phyloP scores from a whole-genome alignment of 2,797 vertebrate species.

The Odontamblyopus lacepedii region DNA sequence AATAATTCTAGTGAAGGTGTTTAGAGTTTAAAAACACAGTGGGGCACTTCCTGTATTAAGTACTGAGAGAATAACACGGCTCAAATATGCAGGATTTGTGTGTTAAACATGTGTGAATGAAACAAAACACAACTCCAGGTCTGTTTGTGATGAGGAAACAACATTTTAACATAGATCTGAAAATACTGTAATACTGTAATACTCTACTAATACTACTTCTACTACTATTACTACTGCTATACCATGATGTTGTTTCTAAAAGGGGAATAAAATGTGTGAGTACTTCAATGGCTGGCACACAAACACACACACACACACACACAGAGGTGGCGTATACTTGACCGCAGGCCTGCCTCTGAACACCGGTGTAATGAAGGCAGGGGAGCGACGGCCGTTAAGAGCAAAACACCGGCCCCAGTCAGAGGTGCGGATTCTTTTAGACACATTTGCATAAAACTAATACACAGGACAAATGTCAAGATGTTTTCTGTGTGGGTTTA shows the following conservation, averaged over 20 bases:
- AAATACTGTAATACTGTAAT: no score
- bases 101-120: no score
- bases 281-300: not conserved
- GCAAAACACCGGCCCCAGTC: conserved; percentile 7
- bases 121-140: no score
- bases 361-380: conserved; percentile 13
- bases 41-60: no score
- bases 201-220: not conserved
- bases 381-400: not conserved
- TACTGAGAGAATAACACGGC: no score
- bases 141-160: no score
- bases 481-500: conserved; percentile 5
- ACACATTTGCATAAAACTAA: conserved; percentile 7
- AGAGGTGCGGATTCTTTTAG: not conserved
- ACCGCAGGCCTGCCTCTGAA: conserved; percentile 44
- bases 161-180: no score
- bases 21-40: no score
- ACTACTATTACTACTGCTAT: conserved; percentile 25
- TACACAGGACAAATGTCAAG: not conserved
- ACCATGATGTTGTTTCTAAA: no score
- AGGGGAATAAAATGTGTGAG: not conserved
- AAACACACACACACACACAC: not conserved
- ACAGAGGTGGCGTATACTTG: conserved; percentile 54
- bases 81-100: no score
- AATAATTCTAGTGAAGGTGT: no score